phyloP scores from a whole-genome alignment of 2,113 vertebrate genomes.

The Tychaedon coryphoeus region DNA sequence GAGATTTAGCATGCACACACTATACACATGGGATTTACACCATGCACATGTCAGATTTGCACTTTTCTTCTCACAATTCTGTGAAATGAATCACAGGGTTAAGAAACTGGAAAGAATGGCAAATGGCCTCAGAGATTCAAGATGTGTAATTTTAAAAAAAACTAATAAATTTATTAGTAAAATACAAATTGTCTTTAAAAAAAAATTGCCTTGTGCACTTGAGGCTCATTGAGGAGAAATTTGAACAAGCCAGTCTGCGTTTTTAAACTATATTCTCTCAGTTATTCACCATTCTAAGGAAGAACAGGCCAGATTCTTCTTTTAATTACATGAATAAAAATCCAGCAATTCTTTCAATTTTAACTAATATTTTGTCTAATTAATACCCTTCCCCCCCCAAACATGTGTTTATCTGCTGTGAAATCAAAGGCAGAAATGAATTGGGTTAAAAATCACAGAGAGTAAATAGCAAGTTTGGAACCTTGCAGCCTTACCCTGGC shows the following conservation, averaged over 20 bases:
- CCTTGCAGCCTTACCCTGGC: background rate
- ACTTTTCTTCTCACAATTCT: rapidly evolving
- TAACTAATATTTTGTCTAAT: constrained; percentile 2
- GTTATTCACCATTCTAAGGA: background rate
- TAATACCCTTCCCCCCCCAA: background rate
- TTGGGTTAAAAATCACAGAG: constrained; percentile 10
- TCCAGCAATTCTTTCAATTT: background rate
- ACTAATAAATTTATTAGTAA: background rate
- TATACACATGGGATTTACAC: background rate
- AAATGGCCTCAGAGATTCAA: background rate
- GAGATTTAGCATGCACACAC: background rate
- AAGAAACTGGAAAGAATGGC: rapidly evolving
- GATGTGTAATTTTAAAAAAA: too few species aligned
- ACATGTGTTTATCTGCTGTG: background rate
- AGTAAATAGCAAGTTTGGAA: constrained; percentile 40
- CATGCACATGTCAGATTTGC: background rate
- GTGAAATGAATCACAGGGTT: background rate
- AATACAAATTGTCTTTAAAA: background rate
- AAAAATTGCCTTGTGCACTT: background rate
- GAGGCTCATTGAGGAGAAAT: background rate
- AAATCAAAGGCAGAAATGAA: constrained; percentile 16
- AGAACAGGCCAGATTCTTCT: background rate
- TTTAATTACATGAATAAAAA: background rate
- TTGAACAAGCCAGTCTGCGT: background rate
- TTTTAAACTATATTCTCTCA: background rate